Evolutionary conservation across 2,888 invertebrate species (phyloP), one percentile per base, ranked within the genome.

Genomic region (Zhuqinia jingwanae): DNA sequence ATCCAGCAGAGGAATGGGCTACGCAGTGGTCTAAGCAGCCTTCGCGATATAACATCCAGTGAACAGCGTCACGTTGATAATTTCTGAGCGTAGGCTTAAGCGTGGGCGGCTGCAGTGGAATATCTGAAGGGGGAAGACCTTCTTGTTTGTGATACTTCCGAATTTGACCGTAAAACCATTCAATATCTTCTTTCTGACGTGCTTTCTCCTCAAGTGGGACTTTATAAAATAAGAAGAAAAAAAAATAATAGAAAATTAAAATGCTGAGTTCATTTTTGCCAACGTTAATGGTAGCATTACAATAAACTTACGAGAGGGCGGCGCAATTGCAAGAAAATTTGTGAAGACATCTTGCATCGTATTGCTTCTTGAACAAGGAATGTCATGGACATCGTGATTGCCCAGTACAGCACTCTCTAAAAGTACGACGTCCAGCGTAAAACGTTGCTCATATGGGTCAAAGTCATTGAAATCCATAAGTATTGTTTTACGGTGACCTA

Each of bases 41-140:
- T 92, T 96, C 96, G 78, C 94, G 93, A 11, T 92, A 89, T 0
- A 96, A 90, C 95, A 96, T 95, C 96, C 96, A 96, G 50, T 92
- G 91, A 0, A 96, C 95, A 30, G 95, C 95, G 68, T 93, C 92
- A 86, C 92, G 92, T 92, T 96, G 96, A 92, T 96, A 96, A 1
- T 93, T 93, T 78, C 96, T 92, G 15, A 96, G 92, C 50, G 89
- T 92, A 0, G 95, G 95, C 79, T 93, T 92, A 60, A 95, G 92
- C 87, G 91, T 89, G 0, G 90, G 70, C 82, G 94, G 94, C 89
- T 93, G 92, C 5, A 93, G 30, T 10, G 80, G 25, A 13, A 80
- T 60, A 36, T 60, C 42, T 5, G 88, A 50, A 0, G 30, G 13
- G 27, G 90, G 88, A 13, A 90, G 77, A n/a, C 10, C 27, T 85